Evolutionary conservation across 2,888 invertebrate species (phyloP), one percentile per base, ranked within the genome.

Genomic region (Pseudococcus jackbeardsleyi): DNA sequence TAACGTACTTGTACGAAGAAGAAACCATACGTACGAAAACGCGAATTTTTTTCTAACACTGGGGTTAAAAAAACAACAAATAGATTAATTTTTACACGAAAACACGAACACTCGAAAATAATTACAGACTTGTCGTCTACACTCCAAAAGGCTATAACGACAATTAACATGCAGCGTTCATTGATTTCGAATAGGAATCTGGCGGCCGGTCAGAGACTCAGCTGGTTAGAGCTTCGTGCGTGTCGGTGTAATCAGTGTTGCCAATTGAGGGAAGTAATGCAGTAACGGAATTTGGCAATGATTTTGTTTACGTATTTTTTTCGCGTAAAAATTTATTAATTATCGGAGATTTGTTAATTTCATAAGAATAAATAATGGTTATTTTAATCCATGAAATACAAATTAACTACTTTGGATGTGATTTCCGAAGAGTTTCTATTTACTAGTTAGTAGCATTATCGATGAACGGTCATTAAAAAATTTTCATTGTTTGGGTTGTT

Each of bases 131-230:
- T 86, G 86, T 86, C 86, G 86, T 48, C 72, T 86, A 72, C 48
- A 86, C 86, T 86, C 72, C 86, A 46, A 86, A 86, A 86, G 86
- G 86, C 86, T 86, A 86, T 68, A 46, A 86, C 86, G 86, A 86
- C 72, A 86, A 86, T 48, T 68, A 15, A 85, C 84, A 85, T 82
- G 46, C 33, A 54, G 54, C 84, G 54, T 85, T 50, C 84, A 59
- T 54, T 39, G 84, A 59, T 85, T 59, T 54, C 84, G 84, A 50
- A 39, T 54, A 33, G 3, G 84, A 85, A 85, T 85, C 84, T 85
- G 59, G 39, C 84, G 54, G 84, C 84, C 84, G 84, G 84, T 85
- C 84, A 85, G 54, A 85, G 54, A 85, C 84, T 85, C 84, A 85
- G 84, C 84, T 85, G 84, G 84, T 85, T 48, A 22, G 54, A 17